Conservation (phyloP, 2,797 vertebrate species). For the Xerus rutilus region DNA sequence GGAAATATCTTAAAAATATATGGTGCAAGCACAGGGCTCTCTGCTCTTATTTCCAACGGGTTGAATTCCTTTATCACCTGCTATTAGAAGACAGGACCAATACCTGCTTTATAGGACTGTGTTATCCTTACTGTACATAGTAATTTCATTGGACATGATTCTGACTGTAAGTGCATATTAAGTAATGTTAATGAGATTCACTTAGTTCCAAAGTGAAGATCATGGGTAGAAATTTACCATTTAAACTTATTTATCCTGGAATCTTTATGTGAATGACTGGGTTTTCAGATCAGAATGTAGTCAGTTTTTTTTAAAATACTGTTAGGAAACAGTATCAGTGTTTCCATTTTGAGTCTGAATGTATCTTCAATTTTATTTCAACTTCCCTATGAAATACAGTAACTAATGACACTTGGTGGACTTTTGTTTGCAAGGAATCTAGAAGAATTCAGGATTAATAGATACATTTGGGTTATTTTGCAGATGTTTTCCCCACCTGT, state of each 20-base stretch:
- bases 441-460: slow-evolving; percentile 64
- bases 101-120: slow-evolving; percentile 33
- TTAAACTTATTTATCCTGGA: slow-evolving; percentile 55
- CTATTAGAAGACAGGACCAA: slow-evolving; percentile 24
- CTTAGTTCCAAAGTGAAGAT: slow-evolving; percentile 57
- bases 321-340: slow-evolving; percentile 59
- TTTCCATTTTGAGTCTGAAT: slow-evolving; percentile 34
- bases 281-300: slow-evolving; percentile 50
- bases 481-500: slow-evolving; percentile 99
- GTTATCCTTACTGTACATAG: slow-evolving; percentile 24
- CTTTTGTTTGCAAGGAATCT: slow-evolving; percentile 43
- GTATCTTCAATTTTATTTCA: slow-evolving; percentile 58
- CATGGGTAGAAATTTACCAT: slow-evolving; percentile 30
- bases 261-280: slow-evolving; percentile 20
- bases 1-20: slow-evolving; percentile 37
- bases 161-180: slow-evolving; percentile 41
- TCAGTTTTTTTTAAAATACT: slow-evolving; percentile 1
- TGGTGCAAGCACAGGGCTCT: not conserved
- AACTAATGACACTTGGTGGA: slow-evolving; percentile 60
- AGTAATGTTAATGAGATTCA: slow-evolving; percentile 42
- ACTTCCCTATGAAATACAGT: slow-evolving; percentile 57
- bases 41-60: not conserved
- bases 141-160: slow-evolving; percentile 32
- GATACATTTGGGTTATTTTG: slow-evolving; percentile 83
- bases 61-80: slow-evolving; percentile 53